Evolutionary conservation across 1,140 invertebrate genomes (phyloP).

Genomic region (Drosophila lowei): DNA sequence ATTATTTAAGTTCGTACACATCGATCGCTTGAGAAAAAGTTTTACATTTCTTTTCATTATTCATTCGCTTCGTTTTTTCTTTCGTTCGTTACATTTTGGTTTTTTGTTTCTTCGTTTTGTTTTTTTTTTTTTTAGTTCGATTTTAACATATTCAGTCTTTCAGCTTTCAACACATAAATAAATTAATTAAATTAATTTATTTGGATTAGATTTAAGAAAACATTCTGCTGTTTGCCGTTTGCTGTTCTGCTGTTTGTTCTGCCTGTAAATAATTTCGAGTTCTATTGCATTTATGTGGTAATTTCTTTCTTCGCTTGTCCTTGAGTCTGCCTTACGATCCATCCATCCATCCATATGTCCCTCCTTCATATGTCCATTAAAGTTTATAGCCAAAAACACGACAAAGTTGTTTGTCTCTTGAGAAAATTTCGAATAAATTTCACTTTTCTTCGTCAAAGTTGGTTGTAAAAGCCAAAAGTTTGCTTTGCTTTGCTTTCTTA

Average conservation of each 20-base stretch:
- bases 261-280: slow-evolving; percentile 82
- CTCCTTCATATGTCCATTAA: slow-evolving; percentile 37
- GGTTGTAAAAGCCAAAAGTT: slow-evolving; percentile 76
- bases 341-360: slow-evolving; percentile 7
- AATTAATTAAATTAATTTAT: slow-evolving; percentile 83
- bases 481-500: slow-evolving; percentile 64
- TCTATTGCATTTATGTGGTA: slow-evolving; percentile 82
- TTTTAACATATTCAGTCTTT: slow-evolving; percentile 82
- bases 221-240: slow-evolving; percentile 29
- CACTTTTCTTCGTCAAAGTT: slow-evolving; percentile 69
- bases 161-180: slow-evolving; percentile 74
- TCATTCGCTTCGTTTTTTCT: slow-evolving; percentile 33
- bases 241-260: slow-evolving; percentile 52
- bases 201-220: slow-evolving; percentile 72
- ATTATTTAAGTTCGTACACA: slow-evolving; percentile 76
- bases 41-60: slow-evolving; percentile 42
- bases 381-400: slow-evolving; percentile 77
- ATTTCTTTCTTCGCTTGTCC: slow-evolving; percentile 47
- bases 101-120: slow-evolving; percentile 36
- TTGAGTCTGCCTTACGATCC: slow-evolving; percentile 60
- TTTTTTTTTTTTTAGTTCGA: slow-evolving; percentile 39
- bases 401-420: slow-evolving; percentile 38
- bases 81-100: slow-evolving; percentile 54
- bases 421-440: slow-evolving; percentile 77
- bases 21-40: slow-evolving; percentile 63